Evolutionary conservation across 2,113 vertebrate species (phyloP).

Genomic region (Ciconia boyciana): DNA sequence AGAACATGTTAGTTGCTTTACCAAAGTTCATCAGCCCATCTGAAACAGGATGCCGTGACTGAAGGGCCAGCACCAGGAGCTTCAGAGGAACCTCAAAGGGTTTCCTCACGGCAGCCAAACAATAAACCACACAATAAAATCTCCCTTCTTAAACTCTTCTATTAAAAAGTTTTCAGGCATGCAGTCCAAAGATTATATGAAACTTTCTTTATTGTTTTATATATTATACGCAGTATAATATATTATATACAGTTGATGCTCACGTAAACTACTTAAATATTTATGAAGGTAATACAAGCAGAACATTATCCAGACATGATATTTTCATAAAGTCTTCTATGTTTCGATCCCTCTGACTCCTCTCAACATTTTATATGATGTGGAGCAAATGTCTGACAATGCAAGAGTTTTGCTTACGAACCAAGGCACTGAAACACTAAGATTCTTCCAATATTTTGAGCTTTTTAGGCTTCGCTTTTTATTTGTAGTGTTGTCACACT

Average conservation of each 20-base stretch:
- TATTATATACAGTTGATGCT: neutral
- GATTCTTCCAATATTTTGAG: neutral
- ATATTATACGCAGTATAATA: neutral
- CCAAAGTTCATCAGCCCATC: neutral
- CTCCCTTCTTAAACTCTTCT: neutral
- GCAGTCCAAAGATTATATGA: neutral
- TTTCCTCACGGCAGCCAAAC: neutral
- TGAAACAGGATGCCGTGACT: neutral
- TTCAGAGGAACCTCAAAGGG: neutral
- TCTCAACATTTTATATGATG: neutral
- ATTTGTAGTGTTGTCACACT: neutral
- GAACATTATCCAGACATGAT: neutral
- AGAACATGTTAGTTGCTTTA: neutral
- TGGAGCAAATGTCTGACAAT: neutral
- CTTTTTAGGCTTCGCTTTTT: neutral
- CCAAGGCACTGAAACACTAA: neutral
- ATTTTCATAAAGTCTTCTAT: neutral
- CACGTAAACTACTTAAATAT: neutral
- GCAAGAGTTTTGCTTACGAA: neutral
- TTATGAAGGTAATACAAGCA: neutral
- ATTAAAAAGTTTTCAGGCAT: neutral
- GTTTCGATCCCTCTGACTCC: neutral
- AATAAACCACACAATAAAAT: neutral
- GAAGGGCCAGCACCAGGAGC: neutral
- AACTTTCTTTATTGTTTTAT: neutral